Base-by-base conservation (phyloP, 1,140 invertebrate species). In the Trichogramma pretiosum region DNA sequence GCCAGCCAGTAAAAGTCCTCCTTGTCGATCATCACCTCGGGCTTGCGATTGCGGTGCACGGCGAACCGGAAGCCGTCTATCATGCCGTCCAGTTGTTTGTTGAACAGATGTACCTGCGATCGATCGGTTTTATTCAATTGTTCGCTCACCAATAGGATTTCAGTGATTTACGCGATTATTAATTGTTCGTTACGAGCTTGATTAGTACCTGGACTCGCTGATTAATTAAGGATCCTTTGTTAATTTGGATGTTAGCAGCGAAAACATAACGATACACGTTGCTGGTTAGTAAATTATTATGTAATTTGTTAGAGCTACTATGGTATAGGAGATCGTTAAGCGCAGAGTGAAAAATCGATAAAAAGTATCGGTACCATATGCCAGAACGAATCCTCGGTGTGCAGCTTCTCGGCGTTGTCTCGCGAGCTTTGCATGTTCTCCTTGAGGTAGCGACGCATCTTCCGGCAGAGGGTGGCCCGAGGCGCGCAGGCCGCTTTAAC, bases 1-100 rank as follows among this genome's bases (percentile, higher is more conserved):
- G 87, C 87, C 54, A 88, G 68, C 74, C 83, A 81, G 50, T 85
- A 73, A 48, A 87, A 80, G 60, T 87, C 83, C 2, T 76, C 74
- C 2, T 75, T 64, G 36, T 78, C 70, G 23, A 83, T 76, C 43
- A 79, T 75, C 36, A 76, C 73, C 10, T 79, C 75, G 17, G 77
- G 74, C 5, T 11, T 11, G 46, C 75, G 73, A 52, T 77, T 83
- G 30, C 79, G 72, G 26, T 75, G 74, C 3, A 83, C 77, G 0
- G 79, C 84, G 36, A 78, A 75, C 48, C 72, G 77, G 75, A 80
- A 87, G 18, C 84, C 85, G 4, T 72, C 76, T 51, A 75, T 77
- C 16, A 87, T 64, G 2, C 84, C 84, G 47, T 79, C 76, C 32
- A 87, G 61, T 74, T 87, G 85, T 22, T 72, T 67, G 59, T 84